Evolutionary conservation across 2,113 vertebrate genomes (phyloP).

Genomic region (Nothocercus nigrocapillus): DNA sequence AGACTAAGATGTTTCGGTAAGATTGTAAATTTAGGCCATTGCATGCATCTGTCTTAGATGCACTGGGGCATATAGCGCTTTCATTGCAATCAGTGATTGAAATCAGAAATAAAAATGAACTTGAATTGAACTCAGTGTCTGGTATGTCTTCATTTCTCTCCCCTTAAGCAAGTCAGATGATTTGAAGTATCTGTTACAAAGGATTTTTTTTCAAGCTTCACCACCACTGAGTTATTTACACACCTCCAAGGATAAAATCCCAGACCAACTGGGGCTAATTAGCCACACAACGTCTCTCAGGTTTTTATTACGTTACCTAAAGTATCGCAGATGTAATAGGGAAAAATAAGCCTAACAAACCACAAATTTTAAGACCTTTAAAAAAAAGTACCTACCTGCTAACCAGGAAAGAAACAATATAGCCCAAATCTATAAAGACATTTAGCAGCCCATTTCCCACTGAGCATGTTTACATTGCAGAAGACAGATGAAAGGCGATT

Average conservation of each 20-base stretch:
- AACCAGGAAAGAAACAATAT: conserved; percentile 45
- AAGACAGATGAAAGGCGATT: background rate
- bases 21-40: background rate
- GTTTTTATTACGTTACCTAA: conserved; percentile 69
- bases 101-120: conserved; percentile 78
- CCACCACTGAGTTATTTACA: conserved; percentile 40
- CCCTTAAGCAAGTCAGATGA: conserved; percentile 75
- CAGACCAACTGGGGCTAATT: conserved; percentile 57
- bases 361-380: conserved; percentile 52
- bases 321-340: conserved; percentile 52
- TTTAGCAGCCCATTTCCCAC: background rate
- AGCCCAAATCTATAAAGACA: background rate
- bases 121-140: conserved; percentile 71
- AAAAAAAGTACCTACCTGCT: conserved; percentile 53
- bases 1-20: background rate
- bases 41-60: background rate
- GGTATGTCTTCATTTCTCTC: conserved; percentile 72
- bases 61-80: background rate
- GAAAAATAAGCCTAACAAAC: conserved; percentile 54
- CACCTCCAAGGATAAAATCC: conserved; percentile 58
- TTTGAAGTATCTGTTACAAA: conserved; percentile 72
- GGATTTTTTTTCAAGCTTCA: conserved; percentile 48
- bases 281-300: conserved; percentile 43
- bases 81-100: conserved; percentile 34
- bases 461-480: background rate